Conservation (phyloP, 2,113 vertebrate species). For the Melanotaenia duboulayi region DNA sequence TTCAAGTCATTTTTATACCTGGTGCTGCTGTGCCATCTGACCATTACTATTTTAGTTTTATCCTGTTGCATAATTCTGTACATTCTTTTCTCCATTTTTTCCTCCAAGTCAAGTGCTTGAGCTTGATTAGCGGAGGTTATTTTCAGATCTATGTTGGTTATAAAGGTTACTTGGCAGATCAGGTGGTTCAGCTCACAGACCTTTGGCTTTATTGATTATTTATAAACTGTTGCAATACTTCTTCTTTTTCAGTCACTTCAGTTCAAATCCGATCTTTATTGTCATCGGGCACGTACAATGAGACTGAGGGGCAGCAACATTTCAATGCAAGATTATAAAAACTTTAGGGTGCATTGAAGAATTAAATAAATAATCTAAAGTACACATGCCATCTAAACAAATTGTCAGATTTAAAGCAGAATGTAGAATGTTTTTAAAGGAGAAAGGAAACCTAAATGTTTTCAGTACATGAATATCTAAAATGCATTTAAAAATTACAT, state of each 20-base stretch:
- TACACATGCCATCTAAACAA: neutral
- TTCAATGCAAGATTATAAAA: too few species aligned
- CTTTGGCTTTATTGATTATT: constrained; percentile 61
- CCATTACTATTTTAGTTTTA: constrained; percentile 61
- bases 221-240: constrained; percentile 37
- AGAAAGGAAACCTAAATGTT: neutral
- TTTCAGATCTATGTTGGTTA: constrained; percentile 53
- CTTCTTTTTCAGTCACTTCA: constrained; percentile 27
- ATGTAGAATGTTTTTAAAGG: neutral
- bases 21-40: constrained; percentile 51
- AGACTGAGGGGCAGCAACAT: too few species aligned
- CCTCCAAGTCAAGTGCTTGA: constrained; percentile 13
- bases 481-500: neutral
- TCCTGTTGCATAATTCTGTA: constrained; percentile 58
- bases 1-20: constrained; percentile 68
- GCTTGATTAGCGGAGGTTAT: constrained; percentile 58
- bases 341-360: too few species aligned
- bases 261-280: constrained; percentile 16
- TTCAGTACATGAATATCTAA: neutral
- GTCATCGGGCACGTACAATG: too few species aligned
- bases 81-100: constrained; percentile 56
- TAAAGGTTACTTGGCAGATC: constrained; percentile 40
- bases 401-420: neutral
- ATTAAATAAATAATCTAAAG: too few species aligned
- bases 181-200: constrained; percentile 21